A percentile compares a stretch with the other conserved stretches of the same genome.
phyloP scores from a whole-genome alignment of 92 coral and sea anemone species.

The Desmophyllum pertusum region DNA sequence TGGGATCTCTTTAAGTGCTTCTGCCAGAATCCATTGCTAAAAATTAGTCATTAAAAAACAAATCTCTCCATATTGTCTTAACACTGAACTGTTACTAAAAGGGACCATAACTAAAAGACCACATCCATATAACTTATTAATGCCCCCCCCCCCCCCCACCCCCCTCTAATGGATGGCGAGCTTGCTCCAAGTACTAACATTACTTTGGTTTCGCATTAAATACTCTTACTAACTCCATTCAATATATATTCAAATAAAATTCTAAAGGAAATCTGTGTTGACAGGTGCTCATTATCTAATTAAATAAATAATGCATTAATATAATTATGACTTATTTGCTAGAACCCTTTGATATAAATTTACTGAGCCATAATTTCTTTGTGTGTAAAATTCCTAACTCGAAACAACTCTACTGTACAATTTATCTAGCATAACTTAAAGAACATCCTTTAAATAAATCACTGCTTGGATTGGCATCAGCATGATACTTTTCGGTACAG shows the following conservation, averaged over 20 bases:
- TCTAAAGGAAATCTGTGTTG: background rate
- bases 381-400: background rate
- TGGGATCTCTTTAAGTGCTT: too few species aligned
- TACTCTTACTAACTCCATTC: background rate
- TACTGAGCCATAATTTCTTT: background rate
- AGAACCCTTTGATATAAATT: background rate
- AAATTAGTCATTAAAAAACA: too few species aligned
- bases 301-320: constrained; percentile 34
- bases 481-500: background rate
- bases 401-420: constrained; percentile 15
- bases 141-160: background rate
- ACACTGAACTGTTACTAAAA: background rate
- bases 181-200: background rate
- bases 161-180: background rate
- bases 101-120: background rate
- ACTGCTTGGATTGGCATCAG: background rate
- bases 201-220: background rate
- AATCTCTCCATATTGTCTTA: background rate
- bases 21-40: background rate
- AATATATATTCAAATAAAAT: background rate
- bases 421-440: constrained; percentile 3
- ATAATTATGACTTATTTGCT: background rate
- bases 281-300: background rate
- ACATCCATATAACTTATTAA: background rate
- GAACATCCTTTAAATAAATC: constrained; percentile 1